phyloP scores from a whole-genome alignment of 2,113 vertebrate species.

The Onychorhynchus coronatus region DNA sequence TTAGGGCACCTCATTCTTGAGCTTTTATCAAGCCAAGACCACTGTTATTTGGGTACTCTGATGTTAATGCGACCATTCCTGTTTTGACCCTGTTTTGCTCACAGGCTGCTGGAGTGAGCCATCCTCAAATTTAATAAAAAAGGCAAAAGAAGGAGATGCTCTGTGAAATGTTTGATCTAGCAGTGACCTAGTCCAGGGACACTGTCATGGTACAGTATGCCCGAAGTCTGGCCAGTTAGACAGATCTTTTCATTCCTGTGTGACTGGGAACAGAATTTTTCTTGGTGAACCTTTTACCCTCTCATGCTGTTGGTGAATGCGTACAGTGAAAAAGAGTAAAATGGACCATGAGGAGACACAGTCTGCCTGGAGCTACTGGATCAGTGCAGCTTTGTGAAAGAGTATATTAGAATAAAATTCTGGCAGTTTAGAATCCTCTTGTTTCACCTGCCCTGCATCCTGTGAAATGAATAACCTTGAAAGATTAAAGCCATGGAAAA shows the following conservation, averaged over 20 bases:
- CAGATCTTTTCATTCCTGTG: not conserved
- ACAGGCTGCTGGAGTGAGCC: not conserved
- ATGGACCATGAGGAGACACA: not conserved
- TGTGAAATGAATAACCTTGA: not conserved
- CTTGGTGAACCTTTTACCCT: rapidly evolving
- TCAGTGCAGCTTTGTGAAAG: not conserved
- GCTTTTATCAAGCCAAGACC: not conserved
- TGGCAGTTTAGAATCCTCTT: not conserved
- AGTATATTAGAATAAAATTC: not conserved
- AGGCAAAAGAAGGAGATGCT: not conserved
- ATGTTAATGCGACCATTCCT: not conserved
- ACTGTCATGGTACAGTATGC: not conserved
- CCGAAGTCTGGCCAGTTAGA: not conserved
- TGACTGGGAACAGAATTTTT: not conserved
- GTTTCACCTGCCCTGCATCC: not conserved
- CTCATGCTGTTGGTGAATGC: not conserved
- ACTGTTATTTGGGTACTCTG: not conserved
- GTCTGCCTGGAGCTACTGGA: not conserved
- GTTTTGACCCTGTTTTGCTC: not conserved
- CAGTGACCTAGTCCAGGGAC: not conserved
- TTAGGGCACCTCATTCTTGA: not conserved
- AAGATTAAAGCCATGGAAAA: not conserved
- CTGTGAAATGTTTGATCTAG: not conserved
- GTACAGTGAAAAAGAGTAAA: not conserved
- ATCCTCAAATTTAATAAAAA: not conserved